Evolutionary conservation across 2,888 invertebrate species (phyloP).

Genomic region (Nysson spinosus): DNA sequence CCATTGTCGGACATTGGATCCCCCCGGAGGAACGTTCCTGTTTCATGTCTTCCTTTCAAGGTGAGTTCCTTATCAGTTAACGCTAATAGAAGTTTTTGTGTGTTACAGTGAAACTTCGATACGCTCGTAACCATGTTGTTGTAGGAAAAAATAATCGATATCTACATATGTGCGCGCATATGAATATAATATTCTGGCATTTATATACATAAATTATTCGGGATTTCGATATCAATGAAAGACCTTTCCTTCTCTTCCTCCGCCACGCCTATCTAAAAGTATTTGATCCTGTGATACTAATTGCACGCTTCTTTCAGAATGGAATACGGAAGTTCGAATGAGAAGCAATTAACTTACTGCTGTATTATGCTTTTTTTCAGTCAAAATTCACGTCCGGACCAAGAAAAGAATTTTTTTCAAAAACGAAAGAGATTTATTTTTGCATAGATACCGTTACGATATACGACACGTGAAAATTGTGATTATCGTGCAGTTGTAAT

Average conservation of each 20-base stretch:
- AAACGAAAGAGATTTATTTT: too few relatives aligned
- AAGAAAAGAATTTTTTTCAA: constrained; percentile 31
- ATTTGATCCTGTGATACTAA: constrained; percentile 54
- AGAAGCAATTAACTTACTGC: constrained; percentile 35
- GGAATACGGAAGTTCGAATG: constrained; percentile 54
- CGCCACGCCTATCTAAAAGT: background rate
- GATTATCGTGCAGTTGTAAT: background rate
- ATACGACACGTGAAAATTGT: too few relatives aligned
- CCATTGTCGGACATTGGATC: constrained; percentile 86
- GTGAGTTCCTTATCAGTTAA: constrained; percentile 68
- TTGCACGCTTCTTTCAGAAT: constrained; percentile 70
- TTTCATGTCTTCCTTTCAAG: constrained; percentile 88
- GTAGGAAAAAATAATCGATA: constrained; percentile 35
- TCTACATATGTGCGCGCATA: too few relatives aligned
- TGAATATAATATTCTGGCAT: background rate
- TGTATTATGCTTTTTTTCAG: constrained; percentile 43
- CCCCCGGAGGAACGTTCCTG: constrained; percentile 84
- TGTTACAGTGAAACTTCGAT: constrained; percentile 76
- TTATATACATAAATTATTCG: background rate
- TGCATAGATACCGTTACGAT: too few relatives aligned
- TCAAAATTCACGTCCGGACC: constrained; percentile 54
- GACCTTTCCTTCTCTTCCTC: background rate
- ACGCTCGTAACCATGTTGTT: constrained; percentile 58
- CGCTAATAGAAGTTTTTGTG: constrained; percentile 60
- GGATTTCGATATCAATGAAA: constrained; percentile 1